Conservation (phyloP, 2,113 vertebrate genomes). For the Aix galericulata region DNA sequence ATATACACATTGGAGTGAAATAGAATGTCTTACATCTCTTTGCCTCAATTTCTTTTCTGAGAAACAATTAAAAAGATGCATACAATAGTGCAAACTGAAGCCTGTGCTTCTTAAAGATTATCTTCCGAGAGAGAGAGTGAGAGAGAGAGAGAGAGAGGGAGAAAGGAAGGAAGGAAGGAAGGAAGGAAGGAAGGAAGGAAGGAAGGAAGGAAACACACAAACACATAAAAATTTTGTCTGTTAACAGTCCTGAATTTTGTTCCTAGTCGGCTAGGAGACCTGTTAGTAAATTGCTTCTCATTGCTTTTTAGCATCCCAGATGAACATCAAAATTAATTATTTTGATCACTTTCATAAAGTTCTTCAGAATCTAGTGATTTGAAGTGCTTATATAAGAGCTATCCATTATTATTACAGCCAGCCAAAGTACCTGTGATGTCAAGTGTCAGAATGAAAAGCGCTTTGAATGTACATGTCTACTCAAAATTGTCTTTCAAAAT, state of each 20-base stretch:
- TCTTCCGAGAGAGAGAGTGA: not conserved
- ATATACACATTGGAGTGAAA: not conserved
- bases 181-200: no score
- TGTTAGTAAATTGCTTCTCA: not conserved
- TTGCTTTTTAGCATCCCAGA: not conserved
- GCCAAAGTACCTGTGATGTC: not conserved
- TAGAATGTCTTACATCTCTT: not conserved
- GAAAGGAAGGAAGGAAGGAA: no score
- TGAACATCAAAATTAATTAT: not conserved
- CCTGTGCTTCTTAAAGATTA: not conserved
- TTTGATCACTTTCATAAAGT: not conserved
- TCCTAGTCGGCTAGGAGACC: not conserved
- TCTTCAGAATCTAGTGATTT: not conserved
- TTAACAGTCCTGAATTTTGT: not conserved
- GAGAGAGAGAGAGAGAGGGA: no score
- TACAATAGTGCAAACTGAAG: not conserved
- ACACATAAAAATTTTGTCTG: not conserved
- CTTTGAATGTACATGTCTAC: accelerated
- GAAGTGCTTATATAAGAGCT: not conserved
- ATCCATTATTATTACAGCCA: not conserved
- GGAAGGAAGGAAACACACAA: not conserved
- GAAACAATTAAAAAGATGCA: not conserved
- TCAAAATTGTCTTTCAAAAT: not conserved
- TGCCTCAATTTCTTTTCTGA: not conserved
- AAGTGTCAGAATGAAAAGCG: not conserved